Base-by-base conservation (phyloP, 1,140 invertebrate genomes). In the Vanessa atalanta region DNA sequence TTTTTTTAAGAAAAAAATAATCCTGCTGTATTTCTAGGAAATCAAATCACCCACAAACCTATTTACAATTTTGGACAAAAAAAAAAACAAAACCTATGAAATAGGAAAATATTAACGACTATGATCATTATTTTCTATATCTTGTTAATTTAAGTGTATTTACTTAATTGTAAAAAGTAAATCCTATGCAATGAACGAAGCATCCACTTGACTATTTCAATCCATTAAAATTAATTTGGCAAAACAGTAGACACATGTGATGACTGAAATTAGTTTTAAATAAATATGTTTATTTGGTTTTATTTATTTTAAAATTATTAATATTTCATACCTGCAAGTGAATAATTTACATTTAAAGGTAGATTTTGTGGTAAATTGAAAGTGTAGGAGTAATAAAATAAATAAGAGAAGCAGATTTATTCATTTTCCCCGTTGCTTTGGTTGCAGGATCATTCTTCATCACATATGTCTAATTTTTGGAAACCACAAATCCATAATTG, bases 1-100 rank as follows among this genome's bases (percentile, higher is more conserved):
- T 80, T 80, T 82, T 76, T 66, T 81, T 79, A 75, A 85, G 72
- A 79, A 83, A 82, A 37, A 70, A 77, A 75, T 63, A 77, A 75
- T 68, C 64, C 73, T 72, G 78, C 77, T 60, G 68, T 68, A 75
- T 65, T 75, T 66, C 72, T 51, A 64, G 65, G 67, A 78, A 70
- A 50, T 51, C 72, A 66, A 74, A 71, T 67, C 57, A 37, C 57
- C 75, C 68, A 73, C 48, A 79, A 72, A 78, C 72, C 31, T 77
- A 79, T 82, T 70, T 82, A 80, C 78, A 80, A 80, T 73, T 74
- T 78, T 53, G 71, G 66, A 43, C 16, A 71, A 76, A 69, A 76
- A n/a, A 73, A 47, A 15, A 31, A 57, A 68, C 65, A 61, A 60
- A 67, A 57, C 66, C 57, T 68, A 68, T 16, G 13, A 57, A 37